Percentiles rank a stretch among this genome's conserved stretches.
Conservation (phyloP, 2,888 invertebrate species). For the Cerceris rybyensis region DNA sequence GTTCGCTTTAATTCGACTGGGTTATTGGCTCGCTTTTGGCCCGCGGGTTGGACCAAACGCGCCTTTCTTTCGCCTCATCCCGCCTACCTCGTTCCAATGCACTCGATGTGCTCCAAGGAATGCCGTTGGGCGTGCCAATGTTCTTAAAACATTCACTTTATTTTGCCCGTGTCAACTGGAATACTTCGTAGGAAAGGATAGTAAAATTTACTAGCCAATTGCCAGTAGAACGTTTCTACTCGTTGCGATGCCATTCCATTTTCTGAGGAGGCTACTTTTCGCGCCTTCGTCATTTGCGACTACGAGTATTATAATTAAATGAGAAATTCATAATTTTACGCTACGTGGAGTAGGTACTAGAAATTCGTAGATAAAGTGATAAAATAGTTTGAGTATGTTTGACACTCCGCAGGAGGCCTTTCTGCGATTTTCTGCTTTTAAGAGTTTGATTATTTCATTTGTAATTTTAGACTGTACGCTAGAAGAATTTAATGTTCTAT, state of each 20-base stretch:
- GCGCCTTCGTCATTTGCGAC: not conserved
- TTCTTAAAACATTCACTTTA: constrained; percentile 55
- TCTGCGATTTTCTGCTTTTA: too few species aligned
- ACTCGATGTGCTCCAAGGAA: constrained; percentile 45
- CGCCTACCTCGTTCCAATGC: constrained; percentile 53
- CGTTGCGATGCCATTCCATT: constrained; percentile 9
- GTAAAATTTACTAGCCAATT: constrained; percentile 19
- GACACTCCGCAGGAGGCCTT: too few species aligned
- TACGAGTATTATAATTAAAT: not conserved
- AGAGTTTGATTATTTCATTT: too few species aligned
- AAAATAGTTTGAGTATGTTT: too few species aligned
- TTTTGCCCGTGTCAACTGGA: constrained; percentile 32
- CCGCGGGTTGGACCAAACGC: constrained; percentile 45
- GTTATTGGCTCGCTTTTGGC: constrained; percentile 54
- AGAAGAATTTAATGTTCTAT: too few species aligned
- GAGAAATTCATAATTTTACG: not conserved
- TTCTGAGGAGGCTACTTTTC: constrained; percentile 3
- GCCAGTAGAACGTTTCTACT: not conserved
- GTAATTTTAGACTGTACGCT: too few species aligned
- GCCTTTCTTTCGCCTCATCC: constrained; percentile 57
- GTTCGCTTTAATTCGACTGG: constrained; percentile 60
- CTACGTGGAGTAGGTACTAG: too few species aligned
- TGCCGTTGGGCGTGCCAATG: constrained; percentile 40
- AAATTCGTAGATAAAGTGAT: too few species aligned
- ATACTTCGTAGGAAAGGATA: constrained; percentile 28